Evolutionary conservation across 2,888 invertebrate species (phyloP).

Genomic region (Torymus tubicola): DNA sequence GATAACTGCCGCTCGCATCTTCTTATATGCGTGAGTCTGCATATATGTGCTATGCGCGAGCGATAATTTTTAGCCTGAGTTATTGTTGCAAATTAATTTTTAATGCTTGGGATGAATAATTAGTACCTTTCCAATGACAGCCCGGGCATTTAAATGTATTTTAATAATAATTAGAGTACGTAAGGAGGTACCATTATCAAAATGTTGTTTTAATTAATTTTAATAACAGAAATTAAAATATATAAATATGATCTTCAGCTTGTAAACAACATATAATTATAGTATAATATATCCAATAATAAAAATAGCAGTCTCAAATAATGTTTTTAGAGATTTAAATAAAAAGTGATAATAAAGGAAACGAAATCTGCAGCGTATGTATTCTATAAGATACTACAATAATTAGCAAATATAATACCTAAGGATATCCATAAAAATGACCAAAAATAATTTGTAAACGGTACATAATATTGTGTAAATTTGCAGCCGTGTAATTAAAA

Average conservation of each 20-base stretch:
- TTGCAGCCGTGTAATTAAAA: no score
- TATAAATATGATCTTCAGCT: no score
- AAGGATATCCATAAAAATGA: not conserved
- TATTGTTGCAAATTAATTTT: constrained; percentile 41
- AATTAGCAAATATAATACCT: not conserved
- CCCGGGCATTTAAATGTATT: not conserved
- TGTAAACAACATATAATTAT: no score
- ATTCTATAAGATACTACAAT: not conserved
- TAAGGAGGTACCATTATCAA: no score
- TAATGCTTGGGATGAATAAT: constrained; percentile 27
- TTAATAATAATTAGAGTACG: no score
- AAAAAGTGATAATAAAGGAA: not conserved
- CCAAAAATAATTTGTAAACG: not conserved
- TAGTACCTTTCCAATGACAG: not conserved
- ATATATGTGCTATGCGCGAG: not conserved
- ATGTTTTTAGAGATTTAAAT: no score
- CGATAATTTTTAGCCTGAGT: constrained; percentile 37
- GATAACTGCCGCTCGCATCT: constrained; percentile 22
- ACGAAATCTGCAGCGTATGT: not conserved
- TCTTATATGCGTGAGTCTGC: not conserved
- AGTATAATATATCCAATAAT: no score
- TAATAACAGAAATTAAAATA: no score
- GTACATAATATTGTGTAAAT: no score
- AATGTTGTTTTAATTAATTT: no score
- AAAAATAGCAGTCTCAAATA: no score